Percentiles rank a stretch among this genome's conserved stretches.
Conservation (phyloP, 2,113 vertebrate genomes). For the Agelaius phoeniceus region DNA sequence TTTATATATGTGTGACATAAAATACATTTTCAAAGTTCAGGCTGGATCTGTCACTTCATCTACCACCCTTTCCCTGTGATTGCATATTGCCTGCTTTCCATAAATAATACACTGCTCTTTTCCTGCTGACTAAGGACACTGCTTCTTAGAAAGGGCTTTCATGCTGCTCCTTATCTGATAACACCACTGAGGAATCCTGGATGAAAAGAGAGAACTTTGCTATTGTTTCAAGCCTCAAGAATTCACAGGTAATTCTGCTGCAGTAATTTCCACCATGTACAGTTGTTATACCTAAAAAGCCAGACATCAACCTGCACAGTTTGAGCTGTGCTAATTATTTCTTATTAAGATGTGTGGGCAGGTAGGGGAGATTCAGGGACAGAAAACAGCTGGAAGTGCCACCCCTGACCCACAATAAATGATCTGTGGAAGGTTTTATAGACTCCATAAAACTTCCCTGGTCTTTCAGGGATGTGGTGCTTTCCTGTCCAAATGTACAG, state of each 20-base stretch:
- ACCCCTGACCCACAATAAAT: not conserved
- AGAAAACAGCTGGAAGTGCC: not conserved
- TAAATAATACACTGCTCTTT: not conserved
- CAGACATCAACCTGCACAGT: not conserved
- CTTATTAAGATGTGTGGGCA: not conserved
- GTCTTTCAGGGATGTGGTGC: not conserved
- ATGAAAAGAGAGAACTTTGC: not conserved
- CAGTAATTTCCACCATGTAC: not conserved
- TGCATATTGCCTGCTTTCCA: not conserved
- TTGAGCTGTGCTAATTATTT: not conserved
- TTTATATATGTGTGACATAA: not conserved
- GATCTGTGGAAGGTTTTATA: not conserved
- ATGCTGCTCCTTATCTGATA: not conserved
- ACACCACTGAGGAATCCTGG: not conserved
- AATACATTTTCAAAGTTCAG: not conserved
- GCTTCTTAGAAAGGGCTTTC: not conserved
- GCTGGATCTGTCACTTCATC: not conserved
- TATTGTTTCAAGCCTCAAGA: not conserved
- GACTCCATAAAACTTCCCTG: not conserved
- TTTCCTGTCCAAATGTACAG: not conserved
- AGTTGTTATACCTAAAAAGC: not conserved
- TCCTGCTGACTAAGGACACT: constrained; percentile 6
- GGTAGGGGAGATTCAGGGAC: not conserved
- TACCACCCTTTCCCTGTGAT: not conserved
- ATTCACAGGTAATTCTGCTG: not conserved